A percentile compares a stretch with the other conserved stretches of the same genome.
Evolutionary conservation across 2,888 invertebrate species (phyloP).

Genomic region (Spatulosminthurus flaviceps): DNA sequence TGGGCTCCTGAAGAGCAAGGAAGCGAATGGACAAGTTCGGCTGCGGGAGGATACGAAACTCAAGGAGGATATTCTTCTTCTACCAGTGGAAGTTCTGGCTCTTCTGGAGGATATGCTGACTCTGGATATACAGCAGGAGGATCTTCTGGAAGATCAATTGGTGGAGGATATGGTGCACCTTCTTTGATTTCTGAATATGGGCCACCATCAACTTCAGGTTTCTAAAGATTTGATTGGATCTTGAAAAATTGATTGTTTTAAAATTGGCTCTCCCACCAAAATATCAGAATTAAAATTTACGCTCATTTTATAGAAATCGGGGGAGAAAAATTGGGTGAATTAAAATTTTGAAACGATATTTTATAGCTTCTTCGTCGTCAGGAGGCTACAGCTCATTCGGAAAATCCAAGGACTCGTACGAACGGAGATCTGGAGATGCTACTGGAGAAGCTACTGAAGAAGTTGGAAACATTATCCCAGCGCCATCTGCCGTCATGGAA

Average conservation of each 20-base stretch:
- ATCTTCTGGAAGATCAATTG: background rate
- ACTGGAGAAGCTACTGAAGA: background rate
- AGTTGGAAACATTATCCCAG: background rate
- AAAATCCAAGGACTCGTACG: background rate
- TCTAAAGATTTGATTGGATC: no score
- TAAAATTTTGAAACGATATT: background rate
- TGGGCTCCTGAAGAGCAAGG: no score
- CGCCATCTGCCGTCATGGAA: conserved; percentile 23
- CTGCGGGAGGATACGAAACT: background rate
- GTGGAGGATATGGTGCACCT: background rate
- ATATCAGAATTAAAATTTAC: no score
- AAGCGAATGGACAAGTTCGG: background rate
- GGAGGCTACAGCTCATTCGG: background rate
- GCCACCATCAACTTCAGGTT: no score
- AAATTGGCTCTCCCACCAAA: no score
- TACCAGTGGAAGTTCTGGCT: background rate
- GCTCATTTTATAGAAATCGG: no score
- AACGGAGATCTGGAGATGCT: background rate
- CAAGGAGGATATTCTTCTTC: background rate
- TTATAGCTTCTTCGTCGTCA: background rate
- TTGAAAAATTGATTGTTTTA: no score
- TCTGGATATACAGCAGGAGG: background rate
- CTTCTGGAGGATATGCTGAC: background rate
- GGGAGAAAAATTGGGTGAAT: no score
- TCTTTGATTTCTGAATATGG: no score